Conservation (phyloP, 37 sponge, comb jelly and placozoan genomes). For the Beroe ovata region DNA sequence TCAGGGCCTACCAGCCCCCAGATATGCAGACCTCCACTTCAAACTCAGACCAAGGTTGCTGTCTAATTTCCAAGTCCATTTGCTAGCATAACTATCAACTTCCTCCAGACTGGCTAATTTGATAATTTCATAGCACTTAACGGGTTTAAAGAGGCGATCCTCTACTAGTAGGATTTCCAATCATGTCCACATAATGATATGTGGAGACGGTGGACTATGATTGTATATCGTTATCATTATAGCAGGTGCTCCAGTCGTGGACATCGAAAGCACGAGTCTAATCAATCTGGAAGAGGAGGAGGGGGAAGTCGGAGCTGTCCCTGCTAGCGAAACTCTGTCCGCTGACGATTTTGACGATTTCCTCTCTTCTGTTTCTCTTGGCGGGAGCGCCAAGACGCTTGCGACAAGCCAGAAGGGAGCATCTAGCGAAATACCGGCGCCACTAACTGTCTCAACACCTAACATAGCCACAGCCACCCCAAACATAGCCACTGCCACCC, state of each 20-base stretch:
- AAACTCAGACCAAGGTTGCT: too few species aligned
- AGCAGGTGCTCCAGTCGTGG: too few species aligned
- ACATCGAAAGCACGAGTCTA: constrained; percentile 28
- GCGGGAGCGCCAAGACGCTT: background rate
- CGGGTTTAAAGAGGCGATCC: too few species aligned
- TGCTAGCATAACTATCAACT: too few species aligned
- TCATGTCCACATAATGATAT: too few species aligned
- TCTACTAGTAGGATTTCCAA: too few species aligned
- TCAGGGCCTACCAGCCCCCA: constrained; percentile 17
- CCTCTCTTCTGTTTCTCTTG: constrained; percentile 1
- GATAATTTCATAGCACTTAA: too few species aligned
- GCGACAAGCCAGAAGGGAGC: too few species aligned
- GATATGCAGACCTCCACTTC: background rate
- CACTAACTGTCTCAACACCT: background rate
- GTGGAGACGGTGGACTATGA: too few species aligned
- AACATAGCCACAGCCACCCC: background rate
- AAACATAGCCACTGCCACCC: constrained; percentile 19
- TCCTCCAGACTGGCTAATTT: too few species aligned
- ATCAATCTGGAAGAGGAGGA: constrained; percentile 46
- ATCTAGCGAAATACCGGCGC: background rate
- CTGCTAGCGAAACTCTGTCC: background rate
- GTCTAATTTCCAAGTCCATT: too few species aligned
- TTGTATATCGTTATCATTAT: too few species aligned
- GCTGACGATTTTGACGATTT: constrained; percentile 56
- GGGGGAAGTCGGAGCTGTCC: background rate